Base-by-base conservation (phyloP, 2,113 vertebrate species). In the Lucifuga dentata region DNA sequence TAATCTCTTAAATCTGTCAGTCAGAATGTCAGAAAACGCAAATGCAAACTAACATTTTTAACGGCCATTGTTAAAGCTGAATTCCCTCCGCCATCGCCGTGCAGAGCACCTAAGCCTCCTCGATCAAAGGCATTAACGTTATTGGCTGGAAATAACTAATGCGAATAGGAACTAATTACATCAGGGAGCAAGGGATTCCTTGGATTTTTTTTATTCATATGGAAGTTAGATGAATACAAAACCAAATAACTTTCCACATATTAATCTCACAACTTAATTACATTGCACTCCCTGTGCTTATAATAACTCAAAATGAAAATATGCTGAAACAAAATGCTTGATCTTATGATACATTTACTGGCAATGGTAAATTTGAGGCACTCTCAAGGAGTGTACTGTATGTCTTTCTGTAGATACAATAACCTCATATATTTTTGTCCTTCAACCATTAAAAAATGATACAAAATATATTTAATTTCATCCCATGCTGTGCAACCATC, bases 131-230 rank as follows among this genome's bases (percentile, higher is more conserved):
- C 93, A 94, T 95, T 95, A 95, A 93, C 92, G 92, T 95, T 94
- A 95, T 95, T 92, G 92, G 91, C 91, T 91, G 88, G 90, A 89
- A 93, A 94, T 91, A 94, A 94, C 89, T 91, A 93, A 94, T 93
- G 86, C 91, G 95, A 95, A 95, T 91, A 85, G 83, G 92, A 95
- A 95, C 94, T 98, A 97, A 98, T 96, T 97, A 93, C 95, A 93
- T 94, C 39, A 40, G 96, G 95, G 95, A 95, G 75, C 87, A 78
- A 81, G 95, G 94, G 95, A 96, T 84, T 92, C 76, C 43, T 84
- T 92, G 81, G 92, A 93, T 92, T 93, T 92, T 76, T 44, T 13
- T 91, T 91, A 86, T 29, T 29, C 7, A 7, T 29, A 29, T 29
- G 26, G n/a, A n/a, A n/a, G n/a, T n/a, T n/a, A n/a, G 81, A 93